A percentile compares a stretch with the other conserved stretches of the same genome.
phyloP scores from a whole-genome alignment of 2,797 vertebrate genomes.

The Tenualosa thibaudeaui region DNA sequence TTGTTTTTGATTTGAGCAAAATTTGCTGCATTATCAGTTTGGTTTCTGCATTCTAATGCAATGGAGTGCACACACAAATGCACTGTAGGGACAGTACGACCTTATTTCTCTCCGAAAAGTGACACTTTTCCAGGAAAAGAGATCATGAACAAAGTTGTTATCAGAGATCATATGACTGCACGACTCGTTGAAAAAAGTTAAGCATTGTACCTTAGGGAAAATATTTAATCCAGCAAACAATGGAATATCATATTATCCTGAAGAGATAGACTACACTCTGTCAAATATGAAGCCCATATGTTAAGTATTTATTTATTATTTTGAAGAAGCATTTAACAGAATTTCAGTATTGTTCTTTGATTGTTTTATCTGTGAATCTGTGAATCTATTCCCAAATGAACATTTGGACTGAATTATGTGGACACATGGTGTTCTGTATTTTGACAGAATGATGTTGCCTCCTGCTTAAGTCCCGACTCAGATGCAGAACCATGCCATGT shows the following conservation, averaged over 20 bases:
- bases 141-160: slow-evolving; percentile 19
- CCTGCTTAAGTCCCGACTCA: slow-evolving; percentile 13
- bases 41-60: slow-evolving; percentile 68
- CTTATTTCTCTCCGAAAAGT: slow-evolving; percentile 11
- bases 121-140: slow-evolving; percentile 8
- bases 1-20: slow-evolving; percentile 71
- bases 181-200: not conserved
- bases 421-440: not conserved
- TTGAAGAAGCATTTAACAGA: not conserved
- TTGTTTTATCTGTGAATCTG: not conserved
- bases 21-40: slow-evolving; percentile 72
- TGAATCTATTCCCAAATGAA: not conserved
- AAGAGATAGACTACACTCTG: not conserved
- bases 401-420: not conserved
- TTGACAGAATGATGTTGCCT: slow-evolving; percentile 23
- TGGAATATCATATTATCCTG: not conserved
- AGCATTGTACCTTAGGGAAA: not conserved
- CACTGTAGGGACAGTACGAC: slow-evolving; percentile 30
- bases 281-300: not conserved
- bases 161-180: not conserved
- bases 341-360: not conserved
- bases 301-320: not conserved
- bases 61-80: slow-evolving; percentile 46
- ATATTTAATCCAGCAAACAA: not conserved
- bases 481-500: slow-evolving; percentile 4